Evolutionary conservation across 2,888 invertebrate species (phyloP).

Genomic region (Nomada ruficornis): DNA sequence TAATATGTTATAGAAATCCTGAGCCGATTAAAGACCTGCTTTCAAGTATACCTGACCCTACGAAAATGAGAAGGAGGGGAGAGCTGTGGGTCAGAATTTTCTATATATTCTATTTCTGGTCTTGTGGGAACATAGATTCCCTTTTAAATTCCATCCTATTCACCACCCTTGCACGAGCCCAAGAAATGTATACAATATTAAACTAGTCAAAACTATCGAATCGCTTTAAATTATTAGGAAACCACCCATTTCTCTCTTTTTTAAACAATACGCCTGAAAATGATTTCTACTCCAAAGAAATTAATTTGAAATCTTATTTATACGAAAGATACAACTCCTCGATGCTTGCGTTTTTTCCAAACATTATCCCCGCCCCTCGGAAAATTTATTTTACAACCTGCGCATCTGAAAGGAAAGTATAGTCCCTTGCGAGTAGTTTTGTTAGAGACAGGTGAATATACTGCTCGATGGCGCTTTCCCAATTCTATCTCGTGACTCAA

Average conservation of each 20-base stretch:
- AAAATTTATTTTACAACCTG: no score
- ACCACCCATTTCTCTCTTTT: neutral
- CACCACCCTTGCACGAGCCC: neutral
- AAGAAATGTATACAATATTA: neutral
- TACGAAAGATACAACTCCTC: no score
- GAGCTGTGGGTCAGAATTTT: neutral
- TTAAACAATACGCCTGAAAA: neutral
- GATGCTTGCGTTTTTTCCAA: no score
- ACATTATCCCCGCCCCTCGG: no score
- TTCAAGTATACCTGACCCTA: neutral
- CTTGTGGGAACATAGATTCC: neutral
- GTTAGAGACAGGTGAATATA: no score
- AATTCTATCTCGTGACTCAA: conserved; percentile 40
- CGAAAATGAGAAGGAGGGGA: neutral
- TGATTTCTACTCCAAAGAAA: neutral
- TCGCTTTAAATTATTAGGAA: neutral
- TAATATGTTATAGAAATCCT: conserved; percentile 25
- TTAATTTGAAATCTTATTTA: neutral
- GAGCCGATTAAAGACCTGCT: neutral
- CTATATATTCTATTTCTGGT: neutral
- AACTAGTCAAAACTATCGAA: neutral
- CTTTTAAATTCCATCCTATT: neutral
- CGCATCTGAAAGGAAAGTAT: no score
- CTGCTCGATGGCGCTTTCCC: neutral
- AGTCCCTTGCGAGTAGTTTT: neutral